Base-by-base conservation (phyloP, 2,797 vertebrate genomes). In the Falco cherrug region DNA sequence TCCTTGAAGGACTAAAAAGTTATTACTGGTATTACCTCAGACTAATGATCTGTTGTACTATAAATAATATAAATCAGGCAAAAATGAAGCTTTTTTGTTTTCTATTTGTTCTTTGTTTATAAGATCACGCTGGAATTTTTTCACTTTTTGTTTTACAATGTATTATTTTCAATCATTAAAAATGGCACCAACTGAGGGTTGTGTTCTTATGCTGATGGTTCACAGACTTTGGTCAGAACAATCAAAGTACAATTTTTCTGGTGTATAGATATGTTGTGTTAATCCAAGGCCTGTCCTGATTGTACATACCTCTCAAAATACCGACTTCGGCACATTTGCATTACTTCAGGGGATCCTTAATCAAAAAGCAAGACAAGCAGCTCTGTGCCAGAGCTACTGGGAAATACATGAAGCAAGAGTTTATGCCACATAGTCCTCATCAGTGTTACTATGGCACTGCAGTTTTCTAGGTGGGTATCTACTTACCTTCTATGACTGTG, bases 121-220 rank as follows among this genome's bases (percentile, higher is more conserved):
- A 87, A 96, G 77, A 87, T 91, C 90, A 92, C 21, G 65, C 81
- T 95, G 93, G 94, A 92, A 61, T 74, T 95, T 92, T 95, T 92
- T 92, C 89, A 93, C 77, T 59, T 95, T 94, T 95, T 93, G 82
- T 92, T 96, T 94, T 76, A 70, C 81, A 70, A 71, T 95, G 95
- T 95, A 94, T 95, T 89, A 70, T 90, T 95, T 94, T 88, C 92
- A 83, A 96, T 93, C 69, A 96, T 97, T 97, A 96, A 97, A 96
- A 96, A 95, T 70, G 90, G 68, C 94, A 96, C 94, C 93, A 89
- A 93, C 80, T 79, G 87, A 95, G 95, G 95, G 95, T 75, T 75
- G 93, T 96, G 83, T 95, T 95, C 87, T 97, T 51, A 96, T 85
- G 88, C 87, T 96, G 89, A 43, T 87, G 78, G 87, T 79, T 85